Evolutionary conservation across 2,888 invertebrate species (phyloP), one percentile per base, ranked within the genome.

Genomic region (Teleiodes luculella): DNA sequence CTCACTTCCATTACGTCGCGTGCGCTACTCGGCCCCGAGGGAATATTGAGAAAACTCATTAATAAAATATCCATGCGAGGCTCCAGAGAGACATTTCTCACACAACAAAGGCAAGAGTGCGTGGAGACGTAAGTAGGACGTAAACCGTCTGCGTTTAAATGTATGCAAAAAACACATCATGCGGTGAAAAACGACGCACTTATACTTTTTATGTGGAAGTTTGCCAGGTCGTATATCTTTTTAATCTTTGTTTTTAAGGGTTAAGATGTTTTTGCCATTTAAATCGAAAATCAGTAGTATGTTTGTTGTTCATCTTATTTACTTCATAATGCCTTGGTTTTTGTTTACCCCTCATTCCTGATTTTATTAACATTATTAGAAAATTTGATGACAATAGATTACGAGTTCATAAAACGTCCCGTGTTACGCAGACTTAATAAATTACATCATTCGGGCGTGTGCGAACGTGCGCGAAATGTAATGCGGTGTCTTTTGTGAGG

Each of bases 1-100:
- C 68, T 68, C 69, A 63, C 68, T 76, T 76, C 74, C 70, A 78
- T 80, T 80, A 76, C 69, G 72, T 75, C 72, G 61, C 69, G 58
- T 63, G 53, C 67, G 64, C 68, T 66, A 68, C 72, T 69, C 68
- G 61, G 58, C 70, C 70, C 63, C 68, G 24, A 10, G 62, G 65
- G 76, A 65, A 69, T 55, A 64, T 65, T 63, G 63, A 61, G 61
- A 63, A 71, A 72, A 76, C 70, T 78, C 70, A 79, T 80, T 77
- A 77, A 74, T 75, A 76, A 74, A n/a, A 75, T 76, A 81, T 74
- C 67, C 66, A 61, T 63, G 66, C 57, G 56, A 66, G 60, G 57
- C 66, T 56, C 56, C 53, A 49, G 63, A 58, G 63, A 61, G 60
- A 59, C 57, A 65, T 77, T 70, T 69, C 61, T 53, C 60, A 65